These are phyloP conservation scores for Lucilia cuprina DNA, from an alignment of 1,140 invertebrate genomes.

Conservation along the genomic window DNA sequence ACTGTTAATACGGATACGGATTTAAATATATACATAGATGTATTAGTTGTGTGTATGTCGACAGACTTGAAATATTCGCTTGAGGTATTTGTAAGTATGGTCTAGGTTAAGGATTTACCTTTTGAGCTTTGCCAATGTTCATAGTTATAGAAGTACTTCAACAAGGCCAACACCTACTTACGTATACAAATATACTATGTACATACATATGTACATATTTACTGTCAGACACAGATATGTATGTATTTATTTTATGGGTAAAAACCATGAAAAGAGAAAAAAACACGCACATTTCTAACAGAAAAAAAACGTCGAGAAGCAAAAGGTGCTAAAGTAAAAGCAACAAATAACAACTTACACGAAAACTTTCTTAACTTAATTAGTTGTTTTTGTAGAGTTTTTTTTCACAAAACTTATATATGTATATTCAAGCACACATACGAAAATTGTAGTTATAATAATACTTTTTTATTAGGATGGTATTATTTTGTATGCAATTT, in stretches of 20 bases:
- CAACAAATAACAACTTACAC: neutral
- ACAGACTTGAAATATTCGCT: no score
- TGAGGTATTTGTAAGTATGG: neutral
- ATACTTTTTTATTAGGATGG: no score
- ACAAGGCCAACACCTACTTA: constrained; percentile 5
- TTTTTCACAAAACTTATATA: neutral
- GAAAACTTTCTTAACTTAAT: constrained; percentile 30
- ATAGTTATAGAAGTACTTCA: neutral
- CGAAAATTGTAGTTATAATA: no score
- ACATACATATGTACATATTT: no score
- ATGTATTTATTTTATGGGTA: neutral
- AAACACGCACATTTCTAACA: neutral
- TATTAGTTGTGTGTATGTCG: no score
- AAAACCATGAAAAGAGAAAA: constrained; percentile 1
- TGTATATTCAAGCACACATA: no score
- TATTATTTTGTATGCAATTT: no score
- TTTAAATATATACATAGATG: no score
- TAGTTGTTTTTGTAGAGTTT: neutral
- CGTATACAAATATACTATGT: neutral
- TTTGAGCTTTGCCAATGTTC: neutral
- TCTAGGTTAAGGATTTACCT: constrained; percentile 23
- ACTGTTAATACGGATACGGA: no score
- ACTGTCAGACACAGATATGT: no score
- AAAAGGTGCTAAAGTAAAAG: neutral
- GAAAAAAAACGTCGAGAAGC: neutral